Evolutionary conservation across 2,797 vertebrate genomes (phyloP).

Genomic region (Galagoides demidoff): DNA sequence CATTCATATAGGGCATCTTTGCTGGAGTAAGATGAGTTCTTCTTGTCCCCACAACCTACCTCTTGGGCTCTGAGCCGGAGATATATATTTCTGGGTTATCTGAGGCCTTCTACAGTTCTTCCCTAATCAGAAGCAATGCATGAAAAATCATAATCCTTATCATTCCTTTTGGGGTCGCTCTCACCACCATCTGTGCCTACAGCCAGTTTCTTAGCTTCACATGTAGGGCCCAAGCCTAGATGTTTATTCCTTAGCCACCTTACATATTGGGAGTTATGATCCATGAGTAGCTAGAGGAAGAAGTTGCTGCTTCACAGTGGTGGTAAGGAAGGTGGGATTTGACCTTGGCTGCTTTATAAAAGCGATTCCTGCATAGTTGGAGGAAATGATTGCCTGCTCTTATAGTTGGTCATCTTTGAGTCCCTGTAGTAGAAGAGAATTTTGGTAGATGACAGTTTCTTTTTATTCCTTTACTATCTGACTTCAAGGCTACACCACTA

Average conservation of each 20-base stretch:
- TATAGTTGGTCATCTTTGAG: neutral
- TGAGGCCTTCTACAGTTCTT: neutral
- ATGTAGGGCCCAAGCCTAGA: neutral
- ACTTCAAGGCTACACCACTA: neutral
- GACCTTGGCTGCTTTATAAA: neutral
- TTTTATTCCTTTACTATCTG: neutral
- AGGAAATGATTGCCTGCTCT: neutral
- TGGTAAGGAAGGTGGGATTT: neutral
- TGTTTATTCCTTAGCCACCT: neutral
- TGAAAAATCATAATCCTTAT: neutral
- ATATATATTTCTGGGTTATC: neutral
- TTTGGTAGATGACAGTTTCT: neutral
- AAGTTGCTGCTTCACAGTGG: neutral
- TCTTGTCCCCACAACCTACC: neutral
- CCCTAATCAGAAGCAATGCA: neutral
- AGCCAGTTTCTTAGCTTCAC: neutral
- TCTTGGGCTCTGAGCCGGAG: constrained; percentile 23
- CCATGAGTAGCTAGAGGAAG: neutral
- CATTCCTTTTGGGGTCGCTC: neutral
- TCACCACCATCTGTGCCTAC: neutral
- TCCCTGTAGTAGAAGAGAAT: neutral
- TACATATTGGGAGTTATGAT: neutral
- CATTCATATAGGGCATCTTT: neutral
- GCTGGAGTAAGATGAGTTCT: constrained; percentile 34
- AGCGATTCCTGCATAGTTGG: neutral